Base-by-base conservation (phyloP, 2,797 vertebrate genomes). In the Tokudaia tokunoshimensis region DNA sequence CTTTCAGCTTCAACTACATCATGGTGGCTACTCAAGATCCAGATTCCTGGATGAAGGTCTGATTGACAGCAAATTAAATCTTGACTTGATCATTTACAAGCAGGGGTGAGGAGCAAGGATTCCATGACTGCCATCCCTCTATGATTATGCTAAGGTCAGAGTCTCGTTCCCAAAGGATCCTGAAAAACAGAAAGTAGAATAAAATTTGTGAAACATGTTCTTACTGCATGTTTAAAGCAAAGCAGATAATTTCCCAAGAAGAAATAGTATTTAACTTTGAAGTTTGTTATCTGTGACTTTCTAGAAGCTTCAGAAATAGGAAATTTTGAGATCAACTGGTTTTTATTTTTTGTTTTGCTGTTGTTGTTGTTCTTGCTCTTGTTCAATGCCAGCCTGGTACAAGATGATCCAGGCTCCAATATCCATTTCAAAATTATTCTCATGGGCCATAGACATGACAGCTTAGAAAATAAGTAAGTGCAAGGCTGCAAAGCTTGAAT, bases 211-310 rank as follows among this genome's bases (percentile, higher is more conserved):
- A 86, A 94, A 79, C 6, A 92, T 59, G 10, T 41, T 0, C 41
- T 75, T 65, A 41, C 37, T 91, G 9, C 15, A 47, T 75, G 7
- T 65, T 91, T 96, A 59, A 95, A 89, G 34, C 19, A 92, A 87
- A 8, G 19, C 10, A 81, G 34, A 75, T 13, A 1, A 11, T 55
- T 88, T 75, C 65, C 47, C 50, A 75, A 59, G 3, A 19, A 20
- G 9, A 91, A 96, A 24, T 41, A 37, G 75, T 34, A 63, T 2
- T 63, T 29, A 63, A 80, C 44, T 75, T 91, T 24, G 85, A 93
- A 37, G 55, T 41, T 61, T 61, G 59, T 61, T 22, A 61, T 61
- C 59, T 24, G 8, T 89, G 87, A 24, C 37, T 61, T 24, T 61
- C 59, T 92, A 87, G 7, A 63, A 93, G 93, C 31, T 82, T 94